These are phyloP conservation scores for Glareola pratincola DNA, from an alignment of 2,113 vertebrate species.

Conservation along the genomic window DNA sequence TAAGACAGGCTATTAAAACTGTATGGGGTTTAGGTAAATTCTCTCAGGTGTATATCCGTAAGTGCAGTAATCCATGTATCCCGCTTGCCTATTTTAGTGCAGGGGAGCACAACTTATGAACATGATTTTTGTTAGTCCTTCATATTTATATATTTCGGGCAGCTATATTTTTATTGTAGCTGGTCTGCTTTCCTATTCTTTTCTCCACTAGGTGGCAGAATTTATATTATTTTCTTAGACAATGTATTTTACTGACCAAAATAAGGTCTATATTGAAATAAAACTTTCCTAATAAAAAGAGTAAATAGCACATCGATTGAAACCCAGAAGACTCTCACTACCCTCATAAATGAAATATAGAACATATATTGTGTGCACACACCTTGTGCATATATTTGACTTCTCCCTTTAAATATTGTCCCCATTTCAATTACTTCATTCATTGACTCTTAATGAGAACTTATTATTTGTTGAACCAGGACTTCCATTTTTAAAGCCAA, in stretches of 20 bases:
- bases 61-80: neutral
- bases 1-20: neutral
- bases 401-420: slow-evolving; percentile 32
- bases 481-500: neutral
- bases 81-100: neutral
- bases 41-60: neutral
- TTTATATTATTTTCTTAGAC: slow-evolving; percentile 66
- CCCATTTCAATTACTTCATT: neutral
- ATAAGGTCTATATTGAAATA: neutral
- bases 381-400: slow-evolving; percentile 1
- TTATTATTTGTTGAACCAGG: neutral
- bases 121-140: neutral
- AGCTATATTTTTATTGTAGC: neutral
- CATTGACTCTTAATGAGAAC: neutral
- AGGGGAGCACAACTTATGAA: neutral
- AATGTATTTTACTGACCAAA: neutral
- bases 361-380: neutral
- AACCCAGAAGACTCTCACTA: neutral
- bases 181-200: neutral
- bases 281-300: neutral
- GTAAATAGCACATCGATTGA: neutral
- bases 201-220: slow-evolving; percentile 73
- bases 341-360: neutral
- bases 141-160: neutral
- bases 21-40: neutral